A percentile compares a stretch with the other conserved stretches of the same genome.
phyloP scores from a whole-genome alignment of 2,888 invertebrate genomes.

The Schrankia costaestrigalis region DNA sequence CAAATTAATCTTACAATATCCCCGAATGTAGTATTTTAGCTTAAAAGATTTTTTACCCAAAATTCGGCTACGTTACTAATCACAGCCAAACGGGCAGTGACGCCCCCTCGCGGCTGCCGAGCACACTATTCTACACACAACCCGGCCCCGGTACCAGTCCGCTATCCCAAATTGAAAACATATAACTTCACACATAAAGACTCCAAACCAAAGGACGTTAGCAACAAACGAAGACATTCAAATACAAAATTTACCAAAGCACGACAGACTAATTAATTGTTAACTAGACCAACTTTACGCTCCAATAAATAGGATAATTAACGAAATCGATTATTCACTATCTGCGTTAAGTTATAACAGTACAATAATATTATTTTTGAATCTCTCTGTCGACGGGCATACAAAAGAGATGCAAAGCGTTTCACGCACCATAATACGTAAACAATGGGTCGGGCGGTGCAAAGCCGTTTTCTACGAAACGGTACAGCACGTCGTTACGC shows the following conservation, averaged over 20 bases:
- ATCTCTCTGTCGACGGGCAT: constrained; percentile 21
- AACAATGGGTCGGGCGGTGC: constrained; percentile 48
- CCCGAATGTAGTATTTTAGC: constrained; percentile 58
- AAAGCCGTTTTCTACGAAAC: constrained; percentile 51
- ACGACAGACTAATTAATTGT: constrained; percentile 15
- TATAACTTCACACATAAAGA: constrained; percentile 35
- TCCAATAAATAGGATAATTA: constrained; percentile 18
- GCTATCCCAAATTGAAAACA: constrained; percentile 65
- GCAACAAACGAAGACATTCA: constrained; percentile 23
- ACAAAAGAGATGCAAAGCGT: constrained; percentile 48
- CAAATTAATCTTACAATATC: constrained; percentile 52
- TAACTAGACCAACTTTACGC: constrained; percentile 16
- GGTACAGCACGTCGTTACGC: constrained; percentile 48
- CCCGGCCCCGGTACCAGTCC: constrained; percentile 34
- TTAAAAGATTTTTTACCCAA: constrained; percentile 69
- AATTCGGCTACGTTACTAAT: constrained; percentile 63
- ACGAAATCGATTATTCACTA: constrained; percentile 9
- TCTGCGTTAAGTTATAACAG: constrained; percentile 10
- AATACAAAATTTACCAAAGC: too few species aligned
- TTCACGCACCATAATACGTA: constrained; percentile 58
- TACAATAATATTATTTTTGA: constrained; percentile 25
- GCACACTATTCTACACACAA: constrained; percentile 40
- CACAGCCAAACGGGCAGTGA: constrained; percentile 57
- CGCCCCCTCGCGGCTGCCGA: constrained; percentile 42
- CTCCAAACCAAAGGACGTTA: constrained; percentile 41